A percentile compares a stretch with the other conserved stretches of the same genome.
phyloP scores from a whole-genome alignment of 1,140 invertebrate species.

The Drosophila lacteicornis region DNA sequence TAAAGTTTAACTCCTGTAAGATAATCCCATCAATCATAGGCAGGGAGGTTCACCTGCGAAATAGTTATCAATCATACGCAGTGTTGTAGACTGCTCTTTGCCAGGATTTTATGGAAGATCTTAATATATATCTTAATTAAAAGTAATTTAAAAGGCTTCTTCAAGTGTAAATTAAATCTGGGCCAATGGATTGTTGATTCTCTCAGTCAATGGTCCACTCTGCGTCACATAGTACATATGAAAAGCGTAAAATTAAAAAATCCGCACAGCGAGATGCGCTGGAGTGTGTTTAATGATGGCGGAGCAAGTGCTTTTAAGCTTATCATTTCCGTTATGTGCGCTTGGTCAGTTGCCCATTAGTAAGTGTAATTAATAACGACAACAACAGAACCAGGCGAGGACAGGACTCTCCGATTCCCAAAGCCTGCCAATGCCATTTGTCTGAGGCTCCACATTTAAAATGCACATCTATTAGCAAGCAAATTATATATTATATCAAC shows the following conservation, averaged over 20 bases:
- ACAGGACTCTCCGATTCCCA: slow-evolving; percentile 11
- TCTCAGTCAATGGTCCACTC: slow-evolving; percentile 9
- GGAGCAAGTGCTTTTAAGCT: slow-evolving; percentile 49
- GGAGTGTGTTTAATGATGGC: slow-evolving; percentile 51
- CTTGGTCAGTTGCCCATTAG: slow-evolving; percentile 49
- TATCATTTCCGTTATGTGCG: slow-evolving; percentile 62
- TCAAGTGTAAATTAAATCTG: no score
- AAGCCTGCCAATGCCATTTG: not conserved
- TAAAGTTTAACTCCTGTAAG: no score
- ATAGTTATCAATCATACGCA: slow-evolving; percentile 15
- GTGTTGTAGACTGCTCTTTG: not conserved
- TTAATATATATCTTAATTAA: no score
- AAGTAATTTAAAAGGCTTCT: no score
- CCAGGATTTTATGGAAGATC: not conserved
- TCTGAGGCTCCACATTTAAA: slow-evolving; percentile 17
- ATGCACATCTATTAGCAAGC: slow-evolving; percentile 30
- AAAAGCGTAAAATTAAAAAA: slow-evolving; percentile 43
- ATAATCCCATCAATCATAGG: slow-evolving; percentile 5
- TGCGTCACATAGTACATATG: slow-evolving; percentile 16
- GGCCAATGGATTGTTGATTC: not conserved
- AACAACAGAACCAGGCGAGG: slow-evolving; percentile 12
- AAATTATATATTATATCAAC: slow-evolving; percentile 36
- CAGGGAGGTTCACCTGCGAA: not conserved
- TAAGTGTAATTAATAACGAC: slow-evolving; percentile 68
- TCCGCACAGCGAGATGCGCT: slow-evolving; percentile 26